Evolutionary conservation across 2,797 vertebrate genomes (phyloP).

Genomic region (Lagocephalus sceleratus): DNA sequence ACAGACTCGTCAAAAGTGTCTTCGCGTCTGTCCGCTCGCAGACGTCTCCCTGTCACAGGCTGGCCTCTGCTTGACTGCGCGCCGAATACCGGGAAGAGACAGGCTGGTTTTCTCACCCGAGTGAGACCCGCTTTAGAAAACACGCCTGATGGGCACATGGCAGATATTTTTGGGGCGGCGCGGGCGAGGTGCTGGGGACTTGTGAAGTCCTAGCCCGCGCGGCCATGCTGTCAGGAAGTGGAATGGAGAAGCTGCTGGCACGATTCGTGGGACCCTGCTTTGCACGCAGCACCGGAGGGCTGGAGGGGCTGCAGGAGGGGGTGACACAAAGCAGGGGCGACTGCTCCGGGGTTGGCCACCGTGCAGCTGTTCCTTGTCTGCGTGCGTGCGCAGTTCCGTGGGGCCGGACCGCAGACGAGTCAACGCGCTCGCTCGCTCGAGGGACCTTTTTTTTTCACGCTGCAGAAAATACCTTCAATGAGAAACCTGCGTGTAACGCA

Average conservation of each 20-base stretch:
- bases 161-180: conserved; percentile 73
- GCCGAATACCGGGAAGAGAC: conserved; percentile 56
- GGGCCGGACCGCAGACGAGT: conserved; percentile 1
- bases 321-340: conserved; percentile 73
- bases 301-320: conserved; percentile 65
- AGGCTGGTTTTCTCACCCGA: conserved; percentile 63
- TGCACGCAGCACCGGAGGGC: conserved; percentile 65
- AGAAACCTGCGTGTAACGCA: conserved; percentile 3
- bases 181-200: conserved; percentile 58
- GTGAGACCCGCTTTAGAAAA: conserved; percentile 71
- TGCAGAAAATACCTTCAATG: neutral
- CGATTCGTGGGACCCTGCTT: conserved; percentile 73
- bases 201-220: conserved; percentile 62
- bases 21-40: conserved; percentile 61
- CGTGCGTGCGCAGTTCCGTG: conserved; percentile 48
- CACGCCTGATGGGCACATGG: conserved; percentile 61
- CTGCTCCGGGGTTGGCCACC: conserved; percentile 72
- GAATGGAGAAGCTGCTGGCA: conserved; percentile 58
- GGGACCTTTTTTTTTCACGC: too few species aligned
- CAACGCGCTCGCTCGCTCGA: too few species aligned
- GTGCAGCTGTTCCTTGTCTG: conserved; percentile 70
- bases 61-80: conserved; percentile 63
- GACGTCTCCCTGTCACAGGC: conserved; percentile 65
- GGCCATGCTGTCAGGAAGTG: conserved; percentile 59
- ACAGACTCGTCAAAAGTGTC: conserved; percentile 55